Base-by-base conservation (phyloP, 2,888 invertebrate species). In the Petrolisthes manimaculis region DNA sequence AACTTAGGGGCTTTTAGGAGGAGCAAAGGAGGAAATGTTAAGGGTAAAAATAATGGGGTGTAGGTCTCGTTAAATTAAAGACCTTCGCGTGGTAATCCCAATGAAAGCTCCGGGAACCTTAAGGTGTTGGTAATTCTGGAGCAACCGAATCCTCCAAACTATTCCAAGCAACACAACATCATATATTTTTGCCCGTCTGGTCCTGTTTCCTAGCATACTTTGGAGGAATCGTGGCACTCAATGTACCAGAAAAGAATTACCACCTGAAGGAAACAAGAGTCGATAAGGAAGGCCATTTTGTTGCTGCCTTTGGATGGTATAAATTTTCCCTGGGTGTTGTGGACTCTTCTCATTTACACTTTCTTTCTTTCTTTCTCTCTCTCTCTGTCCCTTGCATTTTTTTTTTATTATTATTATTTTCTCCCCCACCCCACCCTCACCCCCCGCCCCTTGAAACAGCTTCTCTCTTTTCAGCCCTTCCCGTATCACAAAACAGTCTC, bases 281-380 rank as follows among this genome's bases (percentile, higher is more conserved):
- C 80, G 80, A 80, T 80, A 80, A 80, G 80, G 56, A 80, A 53
- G 54, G 55, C 56, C 80, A 55, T 80, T 80, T 21, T 80, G 80
- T 80, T 80, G 56, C 61, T 55, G 80, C 56, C 80, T 56, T 56
- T 80, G 56, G 80, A 80, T 55, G 6, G 56, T 9, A 80, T 80
- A 80, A 80, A 80, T 80, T 80, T 37, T 80, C 56, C 21, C 54
- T 74, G n/a, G n/a, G 18, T 5, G 12, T 14, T 24, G n/a, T 24
- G 56, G 80, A 80, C 56, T 56, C 56, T 53, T 78, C 55, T 78
- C 55, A 78, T 78, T 67, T 67, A 14, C 21, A 54, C 55, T 78
- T 37, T 12, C 12, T 53, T 78, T 78, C 54, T 54, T 54, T 78
- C 53, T 12, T 3, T 78, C n/a, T 78, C 54, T 78, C 54, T 54